Base-by-base conservation (phyloP, 1,140 invertebrate species). In the Andricus grossulariae region DNA sequence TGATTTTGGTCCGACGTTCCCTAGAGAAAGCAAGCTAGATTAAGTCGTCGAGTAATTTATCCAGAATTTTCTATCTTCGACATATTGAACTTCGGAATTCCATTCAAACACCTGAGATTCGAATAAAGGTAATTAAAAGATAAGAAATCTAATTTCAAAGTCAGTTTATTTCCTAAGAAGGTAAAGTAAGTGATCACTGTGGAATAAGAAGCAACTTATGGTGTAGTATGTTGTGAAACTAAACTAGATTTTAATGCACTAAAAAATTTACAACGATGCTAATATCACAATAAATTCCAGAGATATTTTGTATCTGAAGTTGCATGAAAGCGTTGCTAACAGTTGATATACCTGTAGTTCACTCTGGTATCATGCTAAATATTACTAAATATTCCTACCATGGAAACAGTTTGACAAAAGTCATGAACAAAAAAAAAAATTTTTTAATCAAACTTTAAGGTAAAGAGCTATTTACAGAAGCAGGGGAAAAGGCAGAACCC, bases 11-110 rank as follows among this genome's bases (percentile, higher is more conserved):
- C 50, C 77, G 73, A 75, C 70, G 79, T 78, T 83, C 82, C 83
- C 83, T 76, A 72, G 83, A 84, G 83, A 84, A 81, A 81, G 77
- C 79, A 84, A 79, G 75, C 79, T 78, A 84, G 83, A 84, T 84
- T 84, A 84, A 79, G 73, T 81, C 77, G 71, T 82, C 71, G 77
- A 60, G 83, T 84, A 78, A 84, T 84, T 82, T 82, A 74, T 84
- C 72, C 79, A 73, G 74, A 45, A 75, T 80, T 71, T 81, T 84
- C 52, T 70, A 66, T 72, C 72, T 73, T 72, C 39, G 39, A 78
- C 78, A 82, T 77, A 76, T 19, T 71, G 57, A 72, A 73, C 77
- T 78, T 74, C 73, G 80, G 72, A 18, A 50, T 54, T 75, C 32
- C 2, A 19, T 7, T 66, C 57, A 32, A 21, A 66, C 19, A 45